Evolutionary conservation across 1,140 invertebrate species (phyloP).

Genomic region (Armadillidium nasatum): DNA sequence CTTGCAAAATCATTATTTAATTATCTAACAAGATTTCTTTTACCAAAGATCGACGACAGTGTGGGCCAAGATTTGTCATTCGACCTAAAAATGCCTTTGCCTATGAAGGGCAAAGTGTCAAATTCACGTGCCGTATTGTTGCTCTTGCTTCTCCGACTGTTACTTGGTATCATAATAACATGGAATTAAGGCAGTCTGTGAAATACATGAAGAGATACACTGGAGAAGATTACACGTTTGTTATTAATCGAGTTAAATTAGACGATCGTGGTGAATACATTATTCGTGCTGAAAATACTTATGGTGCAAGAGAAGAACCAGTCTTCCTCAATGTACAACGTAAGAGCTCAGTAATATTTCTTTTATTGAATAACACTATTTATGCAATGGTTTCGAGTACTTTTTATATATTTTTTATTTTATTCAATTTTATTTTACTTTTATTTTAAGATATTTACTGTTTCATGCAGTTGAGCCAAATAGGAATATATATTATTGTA

Average conservation of each 20-base stretch:
- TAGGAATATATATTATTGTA: no score
- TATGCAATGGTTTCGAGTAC: constrained; percentile 53
- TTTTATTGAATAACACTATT: no score
- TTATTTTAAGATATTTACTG: no score
- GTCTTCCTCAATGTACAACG: constrained; percentile 95
- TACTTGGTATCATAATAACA: constrained; percentile 90
- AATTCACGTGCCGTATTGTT: constrained; percentile 94
- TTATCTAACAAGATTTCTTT: constrained; percentile 21
- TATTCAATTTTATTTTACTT: neutral
- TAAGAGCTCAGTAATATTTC: constrained; percentile 30
- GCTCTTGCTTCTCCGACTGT: constrained; percentile 89
- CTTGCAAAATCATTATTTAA: no score
- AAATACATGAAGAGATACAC: constrained; percentile 99
- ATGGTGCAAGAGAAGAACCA: constrained; percentile 90
- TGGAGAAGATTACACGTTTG: constrained; percentile 93
- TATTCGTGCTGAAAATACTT: constrained; percentile 95
- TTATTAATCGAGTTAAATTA: constrained; percentile 90
- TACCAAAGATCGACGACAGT: constrained; percentile 84
- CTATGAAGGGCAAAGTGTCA: constrained; percentile 93
- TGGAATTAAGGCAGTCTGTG: constrained; percentile 91
- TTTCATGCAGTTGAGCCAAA: no score
- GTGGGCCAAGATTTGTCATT: constrained; percentile 94
- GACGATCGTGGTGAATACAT: constrained; percentile 96
- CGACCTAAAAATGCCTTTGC: constrained; percentile 90
- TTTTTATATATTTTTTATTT: neutral